Evolutionary conservation across 2,888 invertebrate genomes (phyloP).

Genomic region (Pseudococcus longispinus): DNA sequence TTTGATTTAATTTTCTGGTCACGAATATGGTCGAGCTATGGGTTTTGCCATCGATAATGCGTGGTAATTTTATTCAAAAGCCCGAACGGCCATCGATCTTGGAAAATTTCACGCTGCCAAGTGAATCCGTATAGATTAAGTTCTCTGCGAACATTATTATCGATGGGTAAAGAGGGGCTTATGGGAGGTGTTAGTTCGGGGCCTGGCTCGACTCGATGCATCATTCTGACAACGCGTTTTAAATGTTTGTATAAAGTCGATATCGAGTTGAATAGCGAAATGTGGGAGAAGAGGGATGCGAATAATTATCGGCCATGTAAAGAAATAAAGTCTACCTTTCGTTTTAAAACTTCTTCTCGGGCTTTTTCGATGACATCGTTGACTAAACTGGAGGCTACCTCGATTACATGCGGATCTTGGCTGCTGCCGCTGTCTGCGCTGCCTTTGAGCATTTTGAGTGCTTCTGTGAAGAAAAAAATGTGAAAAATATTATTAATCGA

Average conservation of each 20-base stretch:
- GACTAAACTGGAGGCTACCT: conserved; percentile 48
- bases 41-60: conserved; percentile 4
- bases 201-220: neutral
- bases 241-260: conserved; percentile 4
- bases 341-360: conserved; percentile 55
- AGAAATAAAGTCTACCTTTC: conserved; percentile 37
- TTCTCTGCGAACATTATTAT: neutral
- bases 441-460: conserved; percentile 44
- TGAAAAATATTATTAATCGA: neutral
- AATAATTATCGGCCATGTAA: conserved; percentile 6
- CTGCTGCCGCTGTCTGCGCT: conserved; percentile 38
- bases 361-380: conserved; percentile 55
- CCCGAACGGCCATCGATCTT: conserved; percentile 13
- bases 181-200: neutral
- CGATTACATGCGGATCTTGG: conserved; percentile 51
- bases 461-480: neutral
- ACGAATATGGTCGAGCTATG: neutral
- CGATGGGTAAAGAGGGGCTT: neutral
- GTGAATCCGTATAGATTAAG: conserved; percentile 6
- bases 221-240: conserved; percentile 11
- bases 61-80: conserved; percentile 18
- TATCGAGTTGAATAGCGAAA: neutral
- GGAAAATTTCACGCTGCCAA: conserved; percentile 10
- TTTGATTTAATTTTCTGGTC: conserved; percentile 22
- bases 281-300: neutral